Evolutionary conservation across 2,797 vertebrate genomes (phyloP), one percentile per base, ranked within the genome.

Genomic region (Hafferia zeledoni): DNA sequence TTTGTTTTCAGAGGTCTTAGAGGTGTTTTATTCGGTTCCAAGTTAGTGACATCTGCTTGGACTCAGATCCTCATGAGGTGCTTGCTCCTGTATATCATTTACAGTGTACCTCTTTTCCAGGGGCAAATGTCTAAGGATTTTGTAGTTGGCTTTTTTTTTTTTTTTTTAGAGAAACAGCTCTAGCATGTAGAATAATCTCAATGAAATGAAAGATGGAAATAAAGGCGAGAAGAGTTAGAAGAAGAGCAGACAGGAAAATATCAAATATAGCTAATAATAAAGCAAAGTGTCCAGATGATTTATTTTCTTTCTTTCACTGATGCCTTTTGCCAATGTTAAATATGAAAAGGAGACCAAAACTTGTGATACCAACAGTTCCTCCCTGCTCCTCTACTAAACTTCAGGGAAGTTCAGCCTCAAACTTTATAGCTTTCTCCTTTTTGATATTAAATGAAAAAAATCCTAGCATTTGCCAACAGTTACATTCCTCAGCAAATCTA

Each of bases 71-170:
- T 95, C 91, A 47, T 10, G 84, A 89, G 87, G 79, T 69, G 82
- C 22, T 70, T 90, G 41, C 28, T 72, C n/a, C 33, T 70, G 76
- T 87, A 27, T 75, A 88, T 83, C 91, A 94, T 85, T 87, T 91
- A 90, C 43, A 65, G 65, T 3, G 4, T 17, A 33, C 33, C 93
- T 68, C 80, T 95, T 74, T 93, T 85, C 65, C 72, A 91, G 78
- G 65, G 80, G 44, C 77, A 95, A 92, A 89, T 70, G 80, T 89
- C 87, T 90, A 70, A 94, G 90, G 83, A 93, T 87, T 84, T 80
- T 90, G 56, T 39, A 69, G 68, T 27, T 78, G 25, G 4, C 18
- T 87, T 72, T 71, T 78, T 69, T 78, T 91, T 87, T 72, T 71
- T 78, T 69, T 74, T 91, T 77, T 27, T 12, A 63, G 44, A 90